Percentiles rank a stretch among this genome's conserved stretches.
Evolutionary conservation across 2,113 vertebrate species (phyloP).

Genomic region (Theristicus caerulescens): DNA sequence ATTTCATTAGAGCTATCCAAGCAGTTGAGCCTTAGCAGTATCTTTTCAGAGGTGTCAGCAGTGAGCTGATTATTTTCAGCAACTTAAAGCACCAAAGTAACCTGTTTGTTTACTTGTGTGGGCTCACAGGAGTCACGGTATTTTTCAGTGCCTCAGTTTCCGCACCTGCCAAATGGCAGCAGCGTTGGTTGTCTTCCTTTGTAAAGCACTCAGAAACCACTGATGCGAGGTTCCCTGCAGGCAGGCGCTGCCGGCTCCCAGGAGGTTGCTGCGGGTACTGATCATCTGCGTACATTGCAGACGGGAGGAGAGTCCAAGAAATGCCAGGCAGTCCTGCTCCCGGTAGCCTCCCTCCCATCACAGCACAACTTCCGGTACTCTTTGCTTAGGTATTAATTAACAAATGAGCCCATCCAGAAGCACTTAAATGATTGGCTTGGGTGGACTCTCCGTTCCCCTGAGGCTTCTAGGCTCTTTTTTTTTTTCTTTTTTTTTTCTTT

Average conservation of each 20-base stretch:
- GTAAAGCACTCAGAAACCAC: not conserved
- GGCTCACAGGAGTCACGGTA: rapidly evolving
- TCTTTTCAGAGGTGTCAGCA: not conserved
- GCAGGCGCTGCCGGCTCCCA: not conserved
- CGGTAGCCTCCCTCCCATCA: not conserved
- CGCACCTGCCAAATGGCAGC: not conserved
- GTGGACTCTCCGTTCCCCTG: not conserved
- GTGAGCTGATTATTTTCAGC: not conserved
- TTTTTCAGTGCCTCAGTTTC: not conserved
- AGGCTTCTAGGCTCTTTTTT: not conserved
- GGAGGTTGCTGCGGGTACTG: rapidly evolving
- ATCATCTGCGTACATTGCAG: not conserved
- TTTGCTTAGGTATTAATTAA: conserved; percentile 64
- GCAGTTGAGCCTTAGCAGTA: not conserved
- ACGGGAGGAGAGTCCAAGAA: not conserved
- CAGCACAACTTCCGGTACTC: not conserved
- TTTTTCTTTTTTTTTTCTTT: rapidly evolving
- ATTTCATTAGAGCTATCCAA: not conserved
- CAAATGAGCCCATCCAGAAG: conserved; percentile 45
- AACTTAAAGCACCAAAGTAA: not conserved
- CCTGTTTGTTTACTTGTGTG: not conserved
- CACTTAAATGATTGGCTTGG: conserved; percentile 23
- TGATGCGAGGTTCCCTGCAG: not conserved
- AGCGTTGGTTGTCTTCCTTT: not conserved
- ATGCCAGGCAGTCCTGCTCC: not conserved